Base-by-base conservation (phyloP, 2,888 invertebrate species). In the Lasius fuliginosus region DNA sequence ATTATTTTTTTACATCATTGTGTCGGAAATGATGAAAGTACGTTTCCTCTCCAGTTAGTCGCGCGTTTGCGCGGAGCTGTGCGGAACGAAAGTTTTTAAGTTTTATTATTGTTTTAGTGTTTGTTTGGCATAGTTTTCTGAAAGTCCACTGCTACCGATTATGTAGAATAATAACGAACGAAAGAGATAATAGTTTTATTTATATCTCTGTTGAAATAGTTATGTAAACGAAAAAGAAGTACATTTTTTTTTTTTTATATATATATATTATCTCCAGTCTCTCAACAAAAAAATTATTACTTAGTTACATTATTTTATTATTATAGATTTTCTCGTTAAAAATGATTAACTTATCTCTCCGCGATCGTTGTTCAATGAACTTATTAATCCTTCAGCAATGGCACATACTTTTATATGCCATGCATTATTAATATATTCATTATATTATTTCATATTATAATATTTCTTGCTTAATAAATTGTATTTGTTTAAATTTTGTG, bases 81-180 rank as follows among this genome's bases (percentile, higher is more conserved):
- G 12, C 58, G 8, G 27, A 40, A 56, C 36, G 27, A 73, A 73
- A 58, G 27, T 73, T 73, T 53, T 53, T 40, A 40, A 73, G 11
- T 56, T 36, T 49, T 56, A 56, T 73, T 73, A 58, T 58, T 40
- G 40, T 23, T 27, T 40, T 73, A 40, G n/a, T 53, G 71, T 36
- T 9, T 56, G 18, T 56, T 56, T 36, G 23, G 9, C 23, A 73
- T 73, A 73, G 27, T 58, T 49, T 49, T 40, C 40, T 18, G 58
- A 40, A 27, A 73, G 15, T 5, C 11, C 15, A 27, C 36, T 40
- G 40, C 9, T 58, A 27, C 12, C 27, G 27, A 27, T 6, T 27
- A 3, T 18, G 9, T 56, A 15, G 36, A 73, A 6, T 18, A 58
- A n/a, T 18, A 18, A 4, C 12, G 42, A 27, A 42, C 36, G 56